Evolutionary conservation across 2,797 vertebrate species (phyloP).

Genomic region (Psittacula derbiana): DNA sequence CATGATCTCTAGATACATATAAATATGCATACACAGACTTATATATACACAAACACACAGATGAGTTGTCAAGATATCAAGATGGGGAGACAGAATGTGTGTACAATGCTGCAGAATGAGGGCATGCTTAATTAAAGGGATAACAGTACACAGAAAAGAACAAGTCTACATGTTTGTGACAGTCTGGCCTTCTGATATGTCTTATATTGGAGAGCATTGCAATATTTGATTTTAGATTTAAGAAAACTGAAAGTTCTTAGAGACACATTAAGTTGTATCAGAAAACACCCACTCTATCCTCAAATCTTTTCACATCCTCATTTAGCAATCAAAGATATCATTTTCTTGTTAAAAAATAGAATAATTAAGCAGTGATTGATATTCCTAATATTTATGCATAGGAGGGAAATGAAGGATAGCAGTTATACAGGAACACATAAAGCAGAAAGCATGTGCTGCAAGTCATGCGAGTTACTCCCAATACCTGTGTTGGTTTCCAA

Average conservation of each 20-base stretch:
- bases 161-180: neutral
- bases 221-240: neutral
- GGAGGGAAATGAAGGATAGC: neutral
- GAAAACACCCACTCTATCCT: rapidly evolving
- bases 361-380: neutral
- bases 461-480: neutral
- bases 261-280: neutral
- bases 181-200: neutral
- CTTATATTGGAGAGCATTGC: neutral
- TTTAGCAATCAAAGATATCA: neutral
- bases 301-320: neutral
- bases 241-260: neutral
- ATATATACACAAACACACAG: neutral
- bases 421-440: neutral
- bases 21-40: neutral
- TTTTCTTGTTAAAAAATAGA: neutral
- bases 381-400: neutral
- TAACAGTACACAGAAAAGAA: neutral
- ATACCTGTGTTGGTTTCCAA: neutral
- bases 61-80: neutral
- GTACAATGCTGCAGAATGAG: neutral
- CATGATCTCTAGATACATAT: neutral
- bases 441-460: neutral
- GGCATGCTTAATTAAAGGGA: neutral
- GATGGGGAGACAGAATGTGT: neutral